phyloP scores from a whole-genome alignment of 2,797 vertebrate species.

The Mus minutoides region DNA sequence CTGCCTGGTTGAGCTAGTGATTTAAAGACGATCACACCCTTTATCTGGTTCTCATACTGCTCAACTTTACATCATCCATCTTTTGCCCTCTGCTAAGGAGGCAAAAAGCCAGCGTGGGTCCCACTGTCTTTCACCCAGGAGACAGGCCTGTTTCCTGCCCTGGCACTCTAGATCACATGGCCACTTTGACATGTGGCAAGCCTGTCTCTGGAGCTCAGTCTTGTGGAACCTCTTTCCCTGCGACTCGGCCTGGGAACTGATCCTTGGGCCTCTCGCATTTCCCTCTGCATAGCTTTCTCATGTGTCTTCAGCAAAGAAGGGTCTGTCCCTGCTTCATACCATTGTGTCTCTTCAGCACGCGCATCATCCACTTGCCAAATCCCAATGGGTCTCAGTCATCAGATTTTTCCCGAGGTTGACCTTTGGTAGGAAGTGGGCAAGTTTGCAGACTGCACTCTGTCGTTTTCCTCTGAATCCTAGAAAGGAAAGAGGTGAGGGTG shows the following conservation, averaged over 20 bases:
- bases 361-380: background rate
- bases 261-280: slow-evolving; percentile 8
- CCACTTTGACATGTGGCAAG: background rate
- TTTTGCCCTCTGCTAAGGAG: background rate
- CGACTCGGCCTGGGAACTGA: slow-evolving; percentile 12
- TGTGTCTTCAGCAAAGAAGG: background rate
- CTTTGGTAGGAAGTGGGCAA: slow-evolving; percentile 20
- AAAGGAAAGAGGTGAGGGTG: background rate
- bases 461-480: slow-evolving; percentile 53
- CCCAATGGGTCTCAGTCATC: background rate
- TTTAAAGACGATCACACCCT: background rate
- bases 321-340: slow-evolving; percentile 6
- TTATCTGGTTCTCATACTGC: background rate
- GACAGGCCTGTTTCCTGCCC: background rate
- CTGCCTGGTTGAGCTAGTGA: background rate
- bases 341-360: background rate
- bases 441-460: background rate
- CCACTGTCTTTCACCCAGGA: background rate
- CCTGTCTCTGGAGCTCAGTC: slow-evolving; percentile 2
- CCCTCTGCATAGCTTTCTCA: slow-evolving; percentile 35
- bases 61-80: background rate
- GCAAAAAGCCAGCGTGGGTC: background rate
- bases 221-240: slow-evolving; percentile 41
- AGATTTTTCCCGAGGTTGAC: background rate
- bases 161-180: background rate